These are phyloP conservation scores for Cotesia typhae DNA, from an alignment of 1,140 invertebrate species.

Conservation along the genomic window DNA sequence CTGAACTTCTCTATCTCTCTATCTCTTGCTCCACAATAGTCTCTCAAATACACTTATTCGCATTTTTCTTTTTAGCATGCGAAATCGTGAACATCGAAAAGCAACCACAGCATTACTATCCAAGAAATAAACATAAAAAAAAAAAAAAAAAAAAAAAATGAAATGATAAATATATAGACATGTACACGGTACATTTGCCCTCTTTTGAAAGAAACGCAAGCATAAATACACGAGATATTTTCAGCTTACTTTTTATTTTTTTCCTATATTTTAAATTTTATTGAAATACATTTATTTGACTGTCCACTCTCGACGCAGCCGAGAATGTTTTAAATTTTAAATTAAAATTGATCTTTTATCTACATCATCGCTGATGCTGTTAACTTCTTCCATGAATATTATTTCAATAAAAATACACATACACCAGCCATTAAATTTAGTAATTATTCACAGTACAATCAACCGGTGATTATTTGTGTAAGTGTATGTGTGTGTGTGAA, in stretches of 20 bases:
- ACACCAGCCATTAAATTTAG: conserved; percentile 9
- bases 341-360: no score
- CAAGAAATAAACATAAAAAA: conserved; percentile 10
- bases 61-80: neutral
- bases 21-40: conserved; percentile 4
- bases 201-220: neutral
- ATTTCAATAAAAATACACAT: no score
- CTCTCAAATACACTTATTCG: conserved; percentile 9
- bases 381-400: no score
- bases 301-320: no score
- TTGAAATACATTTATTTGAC: no score
- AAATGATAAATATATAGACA: neutral
- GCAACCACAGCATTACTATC: neutral
- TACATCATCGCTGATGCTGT: no score
- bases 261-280: no score
- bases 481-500: neutral
- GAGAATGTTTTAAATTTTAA: no score
- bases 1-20: conserved; percentile 26
- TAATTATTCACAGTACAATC: conserved; percentile 16
- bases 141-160: neutral
- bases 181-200: neutral
- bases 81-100: neutral
- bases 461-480: neutral
- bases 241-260: no score
- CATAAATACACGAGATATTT: no score